Evolutionary conservation across 2,113 vertebrate species (phyloP).

Genomic region (Pseudorectes ferrugineus): DNA sequence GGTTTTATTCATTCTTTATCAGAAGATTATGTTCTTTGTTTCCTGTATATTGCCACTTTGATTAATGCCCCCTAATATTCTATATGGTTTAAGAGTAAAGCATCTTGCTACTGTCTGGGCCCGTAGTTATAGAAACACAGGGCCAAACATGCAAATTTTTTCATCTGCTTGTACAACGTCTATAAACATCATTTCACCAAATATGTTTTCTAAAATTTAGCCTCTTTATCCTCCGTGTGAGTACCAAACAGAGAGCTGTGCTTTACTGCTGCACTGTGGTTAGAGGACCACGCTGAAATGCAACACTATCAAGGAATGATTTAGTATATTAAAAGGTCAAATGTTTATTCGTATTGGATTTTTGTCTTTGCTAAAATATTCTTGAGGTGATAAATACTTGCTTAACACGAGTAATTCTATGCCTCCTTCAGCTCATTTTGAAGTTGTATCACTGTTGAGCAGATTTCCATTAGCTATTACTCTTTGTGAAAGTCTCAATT

Average conservation of each 20-base stretch:
- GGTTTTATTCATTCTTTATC: not conserved
- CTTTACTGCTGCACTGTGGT: not conserved
- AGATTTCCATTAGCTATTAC: not conserved
- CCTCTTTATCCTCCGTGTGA: not conserved
- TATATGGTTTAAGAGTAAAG: not conserved
- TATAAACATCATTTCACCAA: not conserved
- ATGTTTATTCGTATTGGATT: not conserved
- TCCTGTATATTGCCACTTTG: not conserved
- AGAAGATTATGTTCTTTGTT: not conserved
- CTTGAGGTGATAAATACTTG: not conserved
- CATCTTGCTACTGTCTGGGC: not conserved
- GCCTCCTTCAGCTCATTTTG: not conserved
- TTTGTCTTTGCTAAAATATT: not conserved
- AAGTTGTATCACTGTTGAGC: not conserved
- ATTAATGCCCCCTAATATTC: not conserved
- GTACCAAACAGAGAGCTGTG: not conserved
- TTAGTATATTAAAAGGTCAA: not conserved
- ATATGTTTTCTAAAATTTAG: not conserved
- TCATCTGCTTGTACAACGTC: not conserved
- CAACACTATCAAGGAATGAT: not conserved
- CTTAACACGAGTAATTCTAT: not conserved
- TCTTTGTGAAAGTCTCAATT: not conserved
- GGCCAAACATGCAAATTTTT: not conserved
- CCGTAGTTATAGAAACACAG: not conserved
- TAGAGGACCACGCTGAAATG: not conserved